Percentiles rank a stretch among this genome's conserved stretches.
Evolutionary conservation across 2,888 invertebrate species (phyloP).

Genomic region (Polydrusus cervinus): DNA sequence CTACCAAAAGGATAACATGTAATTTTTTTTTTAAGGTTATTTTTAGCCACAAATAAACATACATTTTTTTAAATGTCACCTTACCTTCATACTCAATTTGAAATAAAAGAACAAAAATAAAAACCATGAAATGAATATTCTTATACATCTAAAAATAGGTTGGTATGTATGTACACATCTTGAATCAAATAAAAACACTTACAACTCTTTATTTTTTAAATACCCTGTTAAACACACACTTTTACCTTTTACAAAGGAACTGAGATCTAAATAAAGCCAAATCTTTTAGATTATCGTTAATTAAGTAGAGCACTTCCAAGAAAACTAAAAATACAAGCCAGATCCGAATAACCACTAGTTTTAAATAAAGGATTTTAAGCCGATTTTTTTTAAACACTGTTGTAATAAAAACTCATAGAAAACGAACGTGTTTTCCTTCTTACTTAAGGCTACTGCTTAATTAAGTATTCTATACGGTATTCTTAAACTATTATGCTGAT

Average conservation of each 20-base stretch:
- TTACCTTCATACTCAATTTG: neutral
- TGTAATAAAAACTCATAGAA: constrained; percentile 28
- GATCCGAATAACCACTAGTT: constrained; percentile 19
- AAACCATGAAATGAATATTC: neutral
- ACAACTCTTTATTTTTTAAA: constrained; percentile 14
- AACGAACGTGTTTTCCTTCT: constrained; percentile 35
- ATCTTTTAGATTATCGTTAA: constrained; percentile 2
- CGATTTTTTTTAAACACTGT: constrained; percentile 14
- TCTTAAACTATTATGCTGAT: constrained; percentile 39
- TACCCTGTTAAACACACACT: constrained; percentile 25
- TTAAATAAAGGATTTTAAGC: constrained; percentile 1
- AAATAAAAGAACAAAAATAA: neutral
- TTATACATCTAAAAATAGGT: constrained; percentile 28
- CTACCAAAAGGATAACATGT: too few species aligned
- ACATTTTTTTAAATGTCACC: too few species aligned
- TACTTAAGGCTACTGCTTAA: constrained; percentile 22
- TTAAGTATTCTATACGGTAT: constrained; percentile 35
- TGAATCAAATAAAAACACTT: constrained; percentile 8
- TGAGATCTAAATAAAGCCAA: neutral
- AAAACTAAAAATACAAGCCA: constrained; percentile 24
- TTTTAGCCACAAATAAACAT: too few species aligned
- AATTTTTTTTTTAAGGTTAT: too few species aligned
- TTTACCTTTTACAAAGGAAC: constrained; percentile 6
- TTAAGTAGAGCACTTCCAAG: constrained; percentile 23
- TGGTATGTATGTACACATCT: neutral